Evolutionary conservation across 2,797 vertebrate species (phyloP).

Genomic region (Periparus ater): DNA sequence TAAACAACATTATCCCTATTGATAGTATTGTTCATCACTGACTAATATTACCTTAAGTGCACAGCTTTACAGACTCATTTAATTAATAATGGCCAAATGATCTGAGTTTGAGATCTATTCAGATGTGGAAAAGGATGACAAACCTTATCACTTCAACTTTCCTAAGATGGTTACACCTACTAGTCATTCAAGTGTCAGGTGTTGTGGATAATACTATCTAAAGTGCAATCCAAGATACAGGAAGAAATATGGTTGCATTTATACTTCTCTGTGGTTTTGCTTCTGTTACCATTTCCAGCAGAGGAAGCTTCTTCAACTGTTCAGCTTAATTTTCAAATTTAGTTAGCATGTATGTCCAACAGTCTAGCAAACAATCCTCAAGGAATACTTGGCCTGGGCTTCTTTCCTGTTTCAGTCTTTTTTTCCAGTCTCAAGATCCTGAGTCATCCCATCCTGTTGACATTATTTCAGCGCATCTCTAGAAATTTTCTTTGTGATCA

Average conservation of each 20-base stretch:
- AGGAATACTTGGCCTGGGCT: neutral
- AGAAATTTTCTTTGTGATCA: neutral
- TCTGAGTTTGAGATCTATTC: neutral
- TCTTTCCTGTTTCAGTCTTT: neutral
- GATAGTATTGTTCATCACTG: constrained; percentile 13
- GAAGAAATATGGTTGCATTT: neutral
- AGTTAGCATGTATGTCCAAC: neutral
- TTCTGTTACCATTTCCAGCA: neutral
- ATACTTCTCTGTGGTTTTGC: neutral
- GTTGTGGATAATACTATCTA: neutral
- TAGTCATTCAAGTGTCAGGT: neutral
- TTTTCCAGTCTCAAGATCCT: neutral
- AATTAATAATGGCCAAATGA: neutral
- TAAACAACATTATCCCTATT: constrained; percentile 10
- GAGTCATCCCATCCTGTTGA: neutral
- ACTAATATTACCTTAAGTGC: neutral
- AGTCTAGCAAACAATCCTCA: neutral
- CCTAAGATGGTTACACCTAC: neutral
- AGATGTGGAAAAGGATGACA: neutral
- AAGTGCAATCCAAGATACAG: neutral
- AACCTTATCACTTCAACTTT: neutral
- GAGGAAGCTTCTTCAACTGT: neutral
- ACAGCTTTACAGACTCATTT: neutral
- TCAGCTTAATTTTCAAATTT: neutral
- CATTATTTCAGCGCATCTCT: neutral